Percentiles rank a stretch among this genome's conserved stretches.
Conservation (phyloP, 2,888 invertebrate species). For the Callimorpha dominula region DNA sequence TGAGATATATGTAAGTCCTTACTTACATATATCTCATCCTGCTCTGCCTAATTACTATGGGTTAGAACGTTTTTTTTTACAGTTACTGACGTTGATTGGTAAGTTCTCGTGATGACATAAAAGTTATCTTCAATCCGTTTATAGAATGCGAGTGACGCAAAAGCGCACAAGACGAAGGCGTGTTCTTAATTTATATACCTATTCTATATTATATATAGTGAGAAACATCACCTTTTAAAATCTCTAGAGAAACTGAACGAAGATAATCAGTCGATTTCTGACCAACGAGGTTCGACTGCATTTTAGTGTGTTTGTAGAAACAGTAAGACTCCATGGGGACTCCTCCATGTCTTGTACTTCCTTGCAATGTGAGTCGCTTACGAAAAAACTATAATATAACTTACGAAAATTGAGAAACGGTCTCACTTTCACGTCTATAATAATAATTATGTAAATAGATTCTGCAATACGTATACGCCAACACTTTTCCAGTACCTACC, state of each 20-base stretch:
- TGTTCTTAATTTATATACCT: too few relatives aligned
- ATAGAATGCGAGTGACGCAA: not conserved
- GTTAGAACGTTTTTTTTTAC: not conserved
- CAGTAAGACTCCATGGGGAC: too few relatives aligned
- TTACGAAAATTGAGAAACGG: too few relatives aligned
- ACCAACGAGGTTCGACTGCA: too few relatives aligned
- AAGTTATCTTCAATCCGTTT: not conserved
- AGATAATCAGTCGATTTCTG: not conserved
- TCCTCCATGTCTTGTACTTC: too few relatives aligned
- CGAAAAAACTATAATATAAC: too few relatives aligned
- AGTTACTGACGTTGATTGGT: not conserved
- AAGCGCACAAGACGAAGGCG: not conserved
- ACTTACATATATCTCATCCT: not conserved
- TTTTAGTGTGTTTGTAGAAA: not conserved
- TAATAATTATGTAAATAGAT: not conserved
- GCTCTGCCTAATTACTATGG: not conserved
- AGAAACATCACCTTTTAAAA: not conserved
- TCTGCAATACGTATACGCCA: not conserved
- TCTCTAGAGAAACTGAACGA: not conserved
- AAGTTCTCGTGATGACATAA: not conserved
- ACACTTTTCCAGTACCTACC: conserved; percentile 4
- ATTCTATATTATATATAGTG: too few relatives aligned
- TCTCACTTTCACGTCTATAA: not conserved
- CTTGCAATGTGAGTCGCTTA: too few relatives aligned
- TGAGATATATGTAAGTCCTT: too few relatives aligned